Percentiles rank a stretch among this genome's conserved stretches.
Conservation (phyloP, 2,113 vertebrate genomes). For the Myiozetetes cayanensis region DNA sequence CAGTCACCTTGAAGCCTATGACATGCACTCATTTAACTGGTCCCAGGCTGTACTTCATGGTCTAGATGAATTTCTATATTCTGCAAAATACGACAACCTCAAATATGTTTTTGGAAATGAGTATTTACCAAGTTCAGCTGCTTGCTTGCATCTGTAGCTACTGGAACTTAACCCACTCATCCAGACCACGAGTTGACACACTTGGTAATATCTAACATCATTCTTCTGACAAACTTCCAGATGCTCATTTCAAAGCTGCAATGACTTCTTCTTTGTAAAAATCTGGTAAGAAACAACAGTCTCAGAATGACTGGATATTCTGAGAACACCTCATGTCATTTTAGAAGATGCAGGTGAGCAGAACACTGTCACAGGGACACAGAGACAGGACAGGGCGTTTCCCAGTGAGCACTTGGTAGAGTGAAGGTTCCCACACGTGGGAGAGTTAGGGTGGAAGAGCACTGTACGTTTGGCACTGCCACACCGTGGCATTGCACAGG, state of each 20-base stretch:
- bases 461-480: not conserved
- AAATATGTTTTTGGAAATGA: not conserved
- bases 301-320: not conserved
- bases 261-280: not conserved
- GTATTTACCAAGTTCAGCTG: not conserved
- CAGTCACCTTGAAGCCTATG: not conserved
- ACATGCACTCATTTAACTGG: not conserved
- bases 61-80: not conserved
- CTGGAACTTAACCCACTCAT: not conserved
- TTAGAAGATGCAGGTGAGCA: not conserved
- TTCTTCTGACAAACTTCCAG: not conserved
- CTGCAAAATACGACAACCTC: not conserved
- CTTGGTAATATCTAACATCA: not conserved
- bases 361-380: not conserved
- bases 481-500: not conserved
- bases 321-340: not conserved
- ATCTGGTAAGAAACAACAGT: not conserved
- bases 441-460: not conserved
- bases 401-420: not conserved
- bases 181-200: not conserved
- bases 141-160: not conserved
- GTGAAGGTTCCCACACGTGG: accelerated
- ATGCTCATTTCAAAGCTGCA: not conserved
- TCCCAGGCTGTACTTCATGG: not conserved
- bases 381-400: not conserved